These are phyloP conservation scores for Plebejus melissa DNA, from an alignment of 2,888 invertebrate genomes.

Conservation along the genomic window DNA sequence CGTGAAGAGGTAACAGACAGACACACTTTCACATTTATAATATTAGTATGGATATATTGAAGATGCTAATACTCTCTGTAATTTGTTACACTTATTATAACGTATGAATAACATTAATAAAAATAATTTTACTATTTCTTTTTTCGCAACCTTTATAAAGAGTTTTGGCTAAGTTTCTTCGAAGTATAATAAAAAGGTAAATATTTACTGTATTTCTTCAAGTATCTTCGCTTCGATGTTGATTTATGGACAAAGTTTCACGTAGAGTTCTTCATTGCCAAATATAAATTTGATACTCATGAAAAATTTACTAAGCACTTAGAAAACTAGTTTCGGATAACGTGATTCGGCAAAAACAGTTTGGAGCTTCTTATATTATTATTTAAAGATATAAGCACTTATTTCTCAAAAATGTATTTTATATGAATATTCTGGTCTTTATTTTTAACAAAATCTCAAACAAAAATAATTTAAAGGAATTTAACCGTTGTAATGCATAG, in stretches of 20 bases:
- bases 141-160: background rate
- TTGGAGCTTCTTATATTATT: background rate
- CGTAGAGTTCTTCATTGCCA: conserved; percentile 15
- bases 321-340: background rate
- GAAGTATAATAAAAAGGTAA: conserved; percentile 24
- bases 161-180: background rate
- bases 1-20: too few species aligned
- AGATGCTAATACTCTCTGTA: background rate
- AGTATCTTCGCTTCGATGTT: conserved; percentile 17
- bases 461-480: background rate
- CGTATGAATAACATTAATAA: background rate
- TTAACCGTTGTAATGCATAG: background rate
- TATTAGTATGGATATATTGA: background rate
- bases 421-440: too few species aligned
- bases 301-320: conserved; percentile 23
- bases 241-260: conserved; percentile 21
- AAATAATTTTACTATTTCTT: background rate
- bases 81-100: background rate
- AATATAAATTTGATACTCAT: conserved; percentile 24
- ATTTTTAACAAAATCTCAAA: background rate
- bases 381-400: too few species aligned
- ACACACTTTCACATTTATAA: too few species aligned
- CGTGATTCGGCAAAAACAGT: background rate
- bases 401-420: too few species aligned
- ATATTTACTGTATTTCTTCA: conserved; percentile 19